Base-by-base conservation (phyloP, 2,113 vertebrate genomes). In the Sapajus apella region DNA sequence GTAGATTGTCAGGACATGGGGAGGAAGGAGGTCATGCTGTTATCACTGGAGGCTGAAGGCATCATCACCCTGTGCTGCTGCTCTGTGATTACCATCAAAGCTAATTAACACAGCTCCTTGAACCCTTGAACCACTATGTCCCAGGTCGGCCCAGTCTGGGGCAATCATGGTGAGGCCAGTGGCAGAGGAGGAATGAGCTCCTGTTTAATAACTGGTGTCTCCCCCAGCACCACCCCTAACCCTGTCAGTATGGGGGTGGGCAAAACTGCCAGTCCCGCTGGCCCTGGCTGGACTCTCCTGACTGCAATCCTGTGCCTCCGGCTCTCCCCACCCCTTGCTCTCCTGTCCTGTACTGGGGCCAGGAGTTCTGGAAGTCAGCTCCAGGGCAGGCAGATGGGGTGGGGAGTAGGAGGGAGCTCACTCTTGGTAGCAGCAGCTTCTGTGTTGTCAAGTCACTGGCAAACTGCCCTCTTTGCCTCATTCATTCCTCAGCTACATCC, bases 101-200 rank as follows among this genome's bases (percentile, higher is more conserved):
- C 73, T 97, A 97, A 98, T 98, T 97, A 97, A 88, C 94, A 95
- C 55, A 93, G 96, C 97, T 82, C 58, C 64, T 97, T 61, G n/a
- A 87, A 85, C 95, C 96, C 52, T 52, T 23, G 68, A 37, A 37
- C 77, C 32, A 4, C 17, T 20, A 30, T 25, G 87, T 81, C 84
- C 52, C 81, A 82, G 66, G 56, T 20, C 72, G 87, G 47, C 32
- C 21, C 88, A 64, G 92, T 80, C 27, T 96, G 77, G 50, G n/a
- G 40, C 56, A 9, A 32, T 21, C 10, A 55, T 12, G 32, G 77
- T 55, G 32, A 58, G 82, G 23, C 55, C 79, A 86, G 47, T 40
- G 37, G 93, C 6, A 16, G 32, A 68, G 56, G 30, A 85, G 66
- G 79, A 91, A 96, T 45, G 55, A 32, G 89, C 61, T 97, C 96